These are phyloP conservation scores for Artibeus jamaicensis DNA, from an alignment of 2,797 vertebrate species.

Conservation along the genomic window DNA sequence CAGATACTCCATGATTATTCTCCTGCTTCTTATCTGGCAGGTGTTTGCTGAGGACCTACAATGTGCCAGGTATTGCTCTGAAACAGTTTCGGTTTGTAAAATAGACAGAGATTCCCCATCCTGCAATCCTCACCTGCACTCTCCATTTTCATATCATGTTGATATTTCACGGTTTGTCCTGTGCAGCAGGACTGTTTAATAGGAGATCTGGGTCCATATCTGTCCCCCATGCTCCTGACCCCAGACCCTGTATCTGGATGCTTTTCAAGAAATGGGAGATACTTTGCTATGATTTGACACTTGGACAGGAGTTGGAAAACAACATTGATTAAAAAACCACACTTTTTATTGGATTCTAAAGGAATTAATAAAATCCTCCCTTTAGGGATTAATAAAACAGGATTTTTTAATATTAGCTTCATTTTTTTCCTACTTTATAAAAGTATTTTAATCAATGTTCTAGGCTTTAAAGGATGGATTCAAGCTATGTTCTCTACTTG, in stretches of 20 bases:
- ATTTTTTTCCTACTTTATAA: constrained; percentile 64
- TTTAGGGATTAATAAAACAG: constrained; percentile 76
- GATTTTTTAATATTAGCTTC: constrained; percentile 76
- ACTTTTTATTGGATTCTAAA: constrained; percentile 78
- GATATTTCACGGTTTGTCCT: neutral
- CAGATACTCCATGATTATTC: neutral
- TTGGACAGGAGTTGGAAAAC: constrained; percentile 61
- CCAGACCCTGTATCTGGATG: neutral
- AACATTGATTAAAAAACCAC: constrained; percentile 74
- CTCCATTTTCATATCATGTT: neutral
- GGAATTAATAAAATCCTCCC: constrained; percentile 77
- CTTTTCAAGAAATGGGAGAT: constrained; percentile 6
- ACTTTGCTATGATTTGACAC: constrained; percentile 55
- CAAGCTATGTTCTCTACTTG: constrained; percentile 44
- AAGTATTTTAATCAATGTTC: constrained; percentile 73
- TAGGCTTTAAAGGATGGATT: constrained; percentile 50
- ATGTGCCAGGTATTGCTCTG: neutral
- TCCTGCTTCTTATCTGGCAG: neutral
- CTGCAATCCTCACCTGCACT: too few species aligned
- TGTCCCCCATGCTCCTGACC: neutral
- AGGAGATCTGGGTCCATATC: neutral
- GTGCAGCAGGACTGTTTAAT: neutral
- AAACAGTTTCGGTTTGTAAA: neutral
- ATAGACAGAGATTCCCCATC: neutral
- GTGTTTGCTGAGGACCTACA: neutral